These are phyloP conservation scores for Platycheirus rosarum DNA, from an alignment of 2,888 invertebrate species.

Conservation along the genomic window DNA sequence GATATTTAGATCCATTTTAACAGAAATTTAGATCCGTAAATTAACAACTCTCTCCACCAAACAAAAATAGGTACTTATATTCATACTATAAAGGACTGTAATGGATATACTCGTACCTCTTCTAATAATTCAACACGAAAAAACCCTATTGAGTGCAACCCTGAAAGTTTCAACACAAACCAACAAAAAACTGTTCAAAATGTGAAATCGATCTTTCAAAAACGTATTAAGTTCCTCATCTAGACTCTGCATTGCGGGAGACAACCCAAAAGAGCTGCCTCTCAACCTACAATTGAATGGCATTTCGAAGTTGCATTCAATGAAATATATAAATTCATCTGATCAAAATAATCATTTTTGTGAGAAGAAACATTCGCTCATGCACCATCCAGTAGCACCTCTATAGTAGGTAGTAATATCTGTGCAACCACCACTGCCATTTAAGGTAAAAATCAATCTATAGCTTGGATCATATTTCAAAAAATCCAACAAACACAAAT, in stretches of 20 bases:
- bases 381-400: conserved; percentile 68
- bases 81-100: conserved; percentile 38
- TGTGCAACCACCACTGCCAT: conserved; percentile 49
- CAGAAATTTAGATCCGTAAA: conserved; percentile 1
- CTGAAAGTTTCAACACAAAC: conserved; percentile 65
- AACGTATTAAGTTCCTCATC: conserved; percentile 68
- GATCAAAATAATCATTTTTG: conserved; percentile 11
- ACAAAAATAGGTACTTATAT: background rate
- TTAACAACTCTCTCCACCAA: conserved; percentile 2
- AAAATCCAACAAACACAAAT: conserved; percentile 45
- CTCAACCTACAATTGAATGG: conserved; percentile 43
- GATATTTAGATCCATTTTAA: conserved; percentile 42
- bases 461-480: conserved; percentile 56
- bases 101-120: conserved; percentile 48
- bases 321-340: conserved; percentile 39
- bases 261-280: conserved; percentile 3
- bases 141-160: conserved; percentile 50
- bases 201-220: conserved; percentile 68
- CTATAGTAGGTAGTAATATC: background rate
- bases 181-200: conserved; percentile 67
- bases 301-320: conserved; percentile 31
- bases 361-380: conserved; percentile 16
- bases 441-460: conserved; percentile 61
- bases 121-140: conserved; percentile 12
- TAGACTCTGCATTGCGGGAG: conserved; percentile 2